Percentiles rank a stretch among this genome's conserved stretches.
phyloP scores from a whole-genome alignment of 2,113 vertebrate species.

The Malaclemys terrapin region DNA sequence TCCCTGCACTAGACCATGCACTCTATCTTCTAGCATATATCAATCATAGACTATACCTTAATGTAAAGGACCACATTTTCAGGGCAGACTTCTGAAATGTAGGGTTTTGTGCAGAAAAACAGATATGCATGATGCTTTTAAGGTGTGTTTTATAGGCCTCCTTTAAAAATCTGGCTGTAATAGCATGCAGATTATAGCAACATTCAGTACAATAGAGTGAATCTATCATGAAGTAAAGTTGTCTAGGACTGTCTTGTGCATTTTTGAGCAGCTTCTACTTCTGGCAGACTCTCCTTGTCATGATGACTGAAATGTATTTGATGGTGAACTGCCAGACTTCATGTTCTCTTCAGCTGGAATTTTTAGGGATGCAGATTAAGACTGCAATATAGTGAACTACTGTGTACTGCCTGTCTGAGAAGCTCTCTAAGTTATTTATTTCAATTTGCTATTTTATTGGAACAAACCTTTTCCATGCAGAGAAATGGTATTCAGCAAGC shows the following conservation, averaged over 20 bases:
- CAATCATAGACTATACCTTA: neutral
- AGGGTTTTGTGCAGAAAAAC: neutral
- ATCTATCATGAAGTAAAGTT: neutral
- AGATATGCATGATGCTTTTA: neutral
- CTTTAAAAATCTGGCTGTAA: neutral
- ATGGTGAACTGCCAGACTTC: neutral
- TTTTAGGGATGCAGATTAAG: neutral
- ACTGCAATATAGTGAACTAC: neutral
- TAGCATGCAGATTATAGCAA: neutral
- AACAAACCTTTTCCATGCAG: neutral
- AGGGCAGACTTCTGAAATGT: neutral
- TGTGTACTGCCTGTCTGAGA: neutral
- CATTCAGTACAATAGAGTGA: rapidly evolving
- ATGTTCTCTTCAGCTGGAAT: neutral
- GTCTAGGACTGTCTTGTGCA: neutral
- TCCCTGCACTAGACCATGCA: neutral
- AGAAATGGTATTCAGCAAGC: neutral
- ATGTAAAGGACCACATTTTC: neutral
- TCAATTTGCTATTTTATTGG: neutral
- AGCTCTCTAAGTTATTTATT: neutral
- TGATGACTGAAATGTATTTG: rapidly evolving
- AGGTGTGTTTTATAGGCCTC: rapidly evolving
- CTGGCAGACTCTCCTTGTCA: rapidly evolving
- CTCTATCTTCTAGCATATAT: neutral
- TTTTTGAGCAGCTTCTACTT: neutral